Percentiles rank a stretch among this genome's conserved stretches.
phyloP scores from a whole-genome alignment of 2,888 invertebrate species.

The Tipula unca region DNA sequence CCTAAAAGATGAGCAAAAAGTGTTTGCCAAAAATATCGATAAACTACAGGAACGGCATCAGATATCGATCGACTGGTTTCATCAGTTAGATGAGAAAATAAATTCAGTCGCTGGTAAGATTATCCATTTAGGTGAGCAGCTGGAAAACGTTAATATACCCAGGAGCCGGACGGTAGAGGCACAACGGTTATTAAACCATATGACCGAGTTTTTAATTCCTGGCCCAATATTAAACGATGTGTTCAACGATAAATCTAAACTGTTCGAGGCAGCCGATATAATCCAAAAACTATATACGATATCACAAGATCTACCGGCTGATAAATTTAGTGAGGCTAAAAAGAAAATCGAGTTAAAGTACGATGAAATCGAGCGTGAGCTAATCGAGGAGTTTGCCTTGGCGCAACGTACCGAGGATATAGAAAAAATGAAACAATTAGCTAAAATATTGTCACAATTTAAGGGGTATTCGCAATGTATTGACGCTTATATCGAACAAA shows the following conservation, averaged over 20 bases:
- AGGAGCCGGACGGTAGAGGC: conserved; percentile 92
- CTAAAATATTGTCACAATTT: conserved; percentile 86
- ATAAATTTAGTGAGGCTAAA: conserved; percentile 77
- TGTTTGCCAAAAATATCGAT: conserved; percentile 70
- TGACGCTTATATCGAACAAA: conserved; percentile 93
- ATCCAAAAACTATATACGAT: conserved; percentile 94
- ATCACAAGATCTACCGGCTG: conserved; percentile 85
- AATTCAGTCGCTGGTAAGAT: conserved; percentile 97
- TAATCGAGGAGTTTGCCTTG: conserved; percentile 90
- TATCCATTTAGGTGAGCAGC: conserved; percentile 94
- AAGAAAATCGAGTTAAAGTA: conserved; percentile 82
- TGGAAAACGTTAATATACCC: conserved; percentile 94
- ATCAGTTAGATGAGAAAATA: conserved; percentile 89
- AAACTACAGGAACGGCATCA: conserved; percentile 81
- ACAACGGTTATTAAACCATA: conserved; percentile 81
- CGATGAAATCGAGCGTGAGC: conserved; percentile 76
- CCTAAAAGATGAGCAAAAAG: conserved; percentile 77
- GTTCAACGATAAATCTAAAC: conserved; percentile 63
- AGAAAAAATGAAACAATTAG: conserved; percentile 86
- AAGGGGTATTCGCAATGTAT: conserved; percentile 95
- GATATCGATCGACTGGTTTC: conserved; percentile 77
- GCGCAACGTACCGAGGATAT: conserved; percentile 81
- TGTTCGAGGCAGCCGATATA: conserved; percentile 82
- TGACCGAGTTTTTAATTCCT: conserved; percentile 83
- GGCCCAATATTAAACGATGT: conserved; percentile 77